Base-by-base conservation (phyloP, 2,888 invertebrate genomes). In the Liopterus haemorrhoidalis region DNA sequence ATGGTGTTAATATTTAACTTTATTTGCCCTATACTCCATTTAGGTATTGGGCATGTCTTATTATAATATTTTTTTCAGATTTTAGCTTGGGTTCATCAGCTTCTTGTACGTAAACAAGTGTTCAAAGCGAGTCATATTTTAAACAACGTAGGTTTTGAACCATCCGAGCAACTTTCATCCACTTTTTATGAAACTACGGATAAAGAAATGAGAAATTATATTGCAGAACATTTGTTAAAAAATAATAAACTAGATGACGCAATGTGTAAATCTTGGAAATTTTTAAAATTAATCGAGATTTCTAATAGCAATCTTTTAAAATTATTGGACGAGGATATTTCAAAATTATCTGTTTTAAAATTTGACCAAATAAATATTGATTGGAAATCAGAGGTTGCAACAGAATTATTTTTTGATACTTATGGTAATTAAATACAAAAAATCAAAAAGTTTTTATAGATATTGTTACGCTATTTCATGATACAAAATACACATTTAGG, bases 111-210 rank as follows among this genome's bases (percentile, higher is more conserved):
- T 47, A 76, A 73, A 57, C 81, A 82, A 61, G 76, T 81, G 57
- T 78, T 76, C 52, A 75, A 78, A 66, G 80, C 79, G 9, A 71
- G 77, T 19, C 81, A 80, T 60, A 70, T 82, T 50, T 62, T 82
- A 33, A 71, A 69, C 48, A 82, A 81, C 64, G 73, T 77, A n/a
- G 73, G 73, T 48, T 69, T 76, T 48, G 72, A 76, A 57, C 73
- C 81, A 9, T 65, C 71, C 41, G 68, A 70, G 25, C 77, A 79
- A 57, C 68, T 82, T 35, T 70, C 72, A 60, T 63, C 66, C 6
- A 65, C 79, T 31, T 82, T 82, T 11, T 63, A 73, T 50, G 74
- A 75, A 35, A 79, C 79, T 25, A 64, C 68, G 24, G 72, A 79
- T 49, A 72, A 74, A 50, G 70, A 70, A 20, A 67, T 82, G 36